A percentile compares a stretch with the other conserved stretches of the same genome.
Conservation (phyloP, 2,888 invertebrate genomes). For the Adelphocoris suturalis region DNA sequence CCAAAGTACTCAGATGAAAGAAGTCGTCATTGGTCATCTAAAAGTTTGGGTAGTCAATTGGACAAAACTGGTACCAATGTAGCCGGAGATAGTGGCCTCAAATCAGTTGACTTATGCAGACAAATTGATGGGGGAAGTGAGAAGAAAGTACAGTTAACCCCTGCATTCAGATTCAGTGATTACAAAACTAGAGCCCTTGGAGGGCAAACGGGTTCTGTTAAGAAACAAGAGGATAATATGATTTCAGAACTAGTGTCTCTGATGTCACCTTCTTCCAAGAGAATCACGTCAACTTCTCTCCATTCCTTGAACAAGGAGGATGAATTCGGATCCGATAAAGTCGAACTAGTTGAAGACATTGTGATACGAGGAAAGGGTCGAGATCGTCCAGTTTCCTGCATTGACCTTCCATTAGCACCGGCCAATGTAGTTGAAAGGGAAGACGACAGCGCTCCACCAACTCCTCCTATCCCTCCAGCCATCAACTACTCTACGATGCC, state of each 20-base stretch:
- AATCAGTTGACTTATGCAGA: constrained; percentile 38
- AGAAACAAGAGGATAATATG: constrained; percentile 7
- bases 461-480: constrained; percentile 73
- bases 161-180: constrained; percentile 59
- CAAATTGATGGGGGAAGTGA: background rate
- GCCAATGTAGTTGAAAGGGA: background rate
- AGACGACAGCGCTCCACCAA: constrained; percentile 18
- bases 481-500: constrained; percentile 70
- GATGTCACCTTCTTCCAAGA: constrained; percentile 65
- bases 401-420: background rate
- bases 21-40: constrained; percentile 52
- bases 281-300: constrained; percentile 50
- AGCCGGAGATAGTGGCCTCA: background rate
- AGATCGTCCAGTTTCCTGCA: constrained; percentile 49
- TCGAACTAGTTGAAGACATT: constrained; percentile 63
- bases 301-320: constrained; percentile 61
- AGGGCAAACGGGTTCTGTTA: background rate
- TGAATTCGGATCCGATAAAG: constrained; percentile 37
- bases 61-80: constrained; percentile 34
- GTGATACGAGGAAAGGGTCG: constrained; percentile 57
- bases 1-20: background rate
- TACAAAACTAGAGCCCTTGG: constrained; percentile 45
- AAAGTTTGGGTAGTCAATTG: constrained; percentile 41
- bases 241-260: constrained; percentile 47
- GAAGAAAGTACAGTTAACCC: background rate